These are phyloP conservation scores for Melanogrammus aeglefinus DNA, from an alignment of 2,797 vertebrate genomes.

Conservation along the genomic window DNA sequence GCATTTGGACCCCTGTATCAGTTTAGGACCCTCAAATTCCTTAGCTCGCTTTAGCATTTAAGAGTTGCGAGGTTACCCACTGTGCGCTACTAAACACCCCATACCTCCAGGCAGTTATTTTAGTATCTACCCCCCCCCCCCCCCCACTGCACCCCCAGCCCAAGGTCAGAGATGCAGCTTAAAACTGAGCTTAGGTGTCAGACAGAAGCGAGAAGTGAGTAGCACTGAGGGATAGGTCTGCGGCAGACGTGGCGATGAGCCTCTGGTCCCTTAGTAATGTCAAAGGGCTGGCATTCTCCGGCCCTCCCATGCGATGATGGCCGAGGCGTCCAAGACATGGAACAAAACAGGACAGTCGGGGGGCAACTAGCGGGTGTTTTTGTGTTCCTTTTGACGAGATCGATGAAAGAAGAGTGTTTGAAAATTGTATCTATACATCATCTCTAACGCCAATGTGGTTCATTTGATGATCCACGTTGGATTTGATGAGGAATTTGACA, in stretches of 20 bases:
- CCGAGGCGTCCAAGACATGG: neutral
- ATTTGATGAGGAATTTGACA: neutral
- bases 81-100: conserved; percentile 61
- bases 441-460: neutral
- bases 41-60: conserved; percentile 38
- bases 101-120: conserved; percentile 49
- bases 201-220: conserved; percentile 53
- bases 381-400: neutral
- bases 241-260: conserved; percentile 42
- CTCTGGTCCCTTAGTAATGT: conserved; percentile 37
- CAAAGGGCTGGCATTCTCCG: conserved; percentile 38
- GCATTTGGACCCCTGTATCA: neutral
- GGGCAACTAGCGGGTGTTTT: conserved; percentile 8
- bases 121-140: conserved; percentile 28
- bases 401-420: neutral
- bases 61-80: conserved; percentile 54
- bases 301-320: conserved; percentile 17
- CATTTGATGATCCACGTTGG: neutral
- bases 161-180: conserved; percentile 38
- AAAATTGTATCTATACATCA: too few relatives aligned
- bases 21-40: conserved; percentile 22
- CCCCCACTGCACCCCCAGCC: too few relatives aligned
- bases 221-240: conserved; percentile 24
- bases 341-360: conserved; percentile 31
- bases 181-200: conserved; percentile 44